These are phyloP conservation scores for Ailurus styani DNA, from an alignment of 2,113 vertebrate genomes.

Conservation along the genomic window DNA sequence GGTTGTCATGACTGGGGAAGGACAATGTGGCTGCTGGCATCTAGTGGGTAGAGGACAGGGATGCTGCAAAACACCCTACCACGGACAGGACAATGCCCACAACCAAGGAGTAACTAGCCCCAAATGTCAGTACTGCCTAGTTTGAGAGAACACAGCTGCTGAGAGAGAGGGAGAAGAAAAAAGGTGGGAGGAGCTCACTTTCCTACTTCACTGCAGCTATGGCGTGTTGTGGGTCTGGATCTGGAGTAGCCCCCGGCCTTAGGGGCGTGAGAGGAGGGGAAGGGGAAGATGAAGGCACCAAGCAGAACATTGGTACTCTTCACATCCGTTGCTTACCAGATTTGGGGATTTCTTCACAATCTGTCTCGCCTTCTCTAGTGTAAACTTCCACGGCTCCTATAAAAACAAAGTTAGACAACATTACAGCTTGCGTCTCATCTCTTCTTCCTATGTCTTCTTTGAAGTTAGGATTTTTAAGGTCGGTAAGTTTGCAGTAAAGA, in stretches of 20 bases:
- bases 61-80: neutral
- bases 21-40: neutral
- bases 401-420: neutral
- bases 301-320: neutral
- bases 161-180: neutral
- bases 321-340: neutral
- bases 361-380: slow-evolving; percentile 42
- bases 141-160: neutral
- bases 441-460: neutral
- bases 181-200: neutral
- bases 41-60: neutral
- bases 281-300: fast-evolving
- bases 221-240: fast-evolving
- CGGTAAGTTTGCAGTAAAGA: neutral
- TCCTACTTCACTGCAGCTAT: neutral
- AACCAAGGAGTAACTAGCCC: too few relatives aligned
- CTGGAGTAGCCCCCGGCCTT: neutral
- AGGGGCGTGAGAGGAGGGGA: fast-evolving
- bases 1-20: neutral
- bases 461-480: neutral
- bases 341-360: neutral
- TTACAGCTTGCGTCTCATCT: neutral
- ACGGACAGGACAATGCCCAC: too few relatives aligned
- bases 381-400: slow-evolving; percentile 15
- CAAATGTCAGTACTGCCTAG: neutral